Conservation (phyloP, 2,113 vertebrate genomes). For the Micronisus gabar region DNA sequence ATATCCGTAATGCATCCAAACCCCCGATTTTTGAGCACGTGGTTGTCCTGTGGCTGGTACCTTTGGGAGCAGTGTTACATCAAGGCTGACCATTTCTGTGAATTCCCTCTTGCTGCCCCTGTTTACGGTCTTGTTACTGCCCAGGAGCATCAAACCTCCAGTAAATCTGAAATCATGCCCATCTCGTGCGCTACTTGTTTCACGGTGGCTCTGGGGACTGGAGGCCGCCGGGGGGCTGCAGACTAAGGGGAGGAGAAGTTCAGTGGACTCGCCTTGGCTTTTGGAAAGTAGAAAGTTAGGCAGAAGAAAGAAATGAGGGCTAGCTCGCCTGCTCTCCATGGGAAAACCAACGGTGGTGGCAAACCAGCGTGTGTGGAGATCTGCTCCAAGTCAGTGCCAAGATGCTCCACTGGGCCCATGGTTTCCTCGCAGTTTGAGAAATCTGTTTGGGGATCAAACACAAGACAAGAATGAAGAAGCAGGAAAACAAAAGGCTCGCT, state of each 20-base stretch:
- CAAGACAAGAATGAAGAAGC: conserved; percentile 8
- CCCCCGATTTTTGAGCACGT: background rate
- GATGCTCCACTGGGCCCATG: background rate
- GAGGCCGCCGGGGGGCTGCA: no score
- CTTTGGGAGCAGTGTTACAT: background rate
- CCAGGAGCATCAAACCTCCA: background rate
- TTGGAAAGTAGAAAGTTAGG: background rate
- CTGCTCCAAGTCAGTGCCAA: background rate
- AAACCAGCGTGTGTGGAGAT: background rate
- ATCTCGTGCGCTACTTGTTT: background rate
- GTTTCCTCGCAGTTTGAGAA: background rate
- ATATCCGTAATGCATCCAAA: background rate
- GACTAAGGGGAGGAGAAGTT: background rate
- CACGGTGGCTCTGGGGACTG: background rate
- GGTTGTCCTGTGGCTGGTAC: background rate
- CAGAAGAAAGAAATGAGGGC: background rate
- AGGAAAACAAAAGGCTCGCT: background rate
- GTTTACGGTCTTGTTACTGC: background rate
- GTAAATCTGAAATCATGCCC: background rate
- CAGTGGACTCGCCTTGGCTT: background rate
- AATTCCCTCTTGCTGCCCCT: background rate
- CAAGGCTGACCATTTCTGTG: background rate
- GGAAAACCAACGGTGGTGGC: background rate
- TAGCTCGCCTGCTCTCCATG: background rate
- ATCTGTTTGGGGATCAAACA: background rate